Evolutionary conservation across 2,113 vertebrate species (phyloP).

Genomic region (Phalacrocorax aristotelis): DNA sequence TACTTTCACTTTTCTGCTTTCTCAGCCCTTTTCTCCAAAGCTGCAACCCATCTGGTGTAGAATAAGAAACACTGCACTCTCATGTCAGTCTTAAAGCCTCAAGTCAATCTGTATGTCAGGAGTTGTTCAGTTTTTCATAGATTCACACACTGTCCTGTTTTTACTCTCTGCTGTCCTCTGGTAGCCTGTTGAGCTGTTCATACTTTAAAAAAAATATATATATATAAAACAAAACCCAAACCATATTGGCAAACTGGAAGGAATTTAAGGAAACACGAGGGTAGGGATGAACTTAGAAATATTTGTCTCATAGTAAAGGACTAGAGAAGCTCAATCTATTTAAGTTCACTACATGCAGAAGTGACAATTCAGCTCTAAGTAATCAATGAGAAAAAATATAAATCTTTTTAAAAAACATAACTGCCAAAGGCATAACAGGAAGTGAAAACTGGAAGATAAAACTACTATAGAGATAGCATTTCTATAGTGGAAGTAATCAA

Average conservation of each 20-base stretch:
- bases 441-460: background rate
- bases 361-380: background rate
- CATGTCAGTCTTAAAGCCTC: background rate
- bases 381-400: background rate
- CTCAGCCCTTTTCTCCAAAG: background rate
- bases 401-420: background rate
- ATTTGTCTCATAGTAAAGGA: background rate
- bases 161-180: background rate
- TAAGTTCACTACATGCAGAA: background rate
- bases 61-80: background rate
- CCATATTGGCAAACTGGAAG: background rate
- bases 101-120: background rate
- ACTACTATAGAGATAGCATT: background rate
- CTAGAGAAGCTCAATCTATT: background rate
- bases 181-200: background rate
- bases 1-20: background rate
- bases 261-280: background rate
- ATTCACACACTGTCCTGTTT: background rate
- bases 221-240: too few relatives aligned
- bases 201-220: background rate
- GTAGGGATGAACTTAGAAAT: background rate
- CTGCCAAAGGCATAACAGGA: background rate
- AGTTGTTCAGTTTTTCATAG: background rate
- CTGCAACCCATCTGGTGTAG: background rate
- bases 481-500: background rate